Base-by-base conservation (phyloP, 2,797 vertebrate species). In the Sebastes matsubarae region DNA sequence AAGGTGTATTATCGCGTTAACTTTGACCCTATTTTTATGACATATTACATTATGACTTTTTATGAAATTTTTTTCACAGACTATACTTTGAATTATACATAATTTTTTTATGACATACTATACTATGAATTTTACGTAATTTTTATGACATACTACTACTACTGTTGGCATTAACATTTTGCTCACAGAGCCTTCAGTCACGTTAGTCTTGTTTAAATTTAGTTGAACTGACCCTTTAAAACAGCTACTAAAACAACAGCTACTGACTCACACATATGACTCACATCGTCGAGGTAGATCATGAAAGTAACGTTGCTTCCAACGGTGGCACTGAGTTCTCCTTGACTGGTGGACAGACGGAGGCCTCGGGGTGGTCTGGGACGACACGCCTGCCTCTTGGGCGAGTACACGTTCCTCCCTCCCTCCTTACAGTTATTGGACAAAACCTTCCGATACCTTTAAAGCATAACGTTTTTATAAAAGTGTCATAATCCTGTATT, bases 391-490 rank as follows among this genome's bases (percentile, higher is more conserved):
- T 98, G 97, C 78, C 95, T 94, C 89, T 94, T 97, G 84, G 98
- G 97, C 0, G 95, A 97, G 84, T 96, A 98, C 75, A 96, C 94
- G 5, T 97, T 97, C 81, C 90, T 90, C 75, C 97, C 93, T 10
- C 91, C 95, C 20, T 97, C 97, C 9, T 97, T 97, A 92, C 98
- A 99, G 91, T 99, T 98, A 92, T 99, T 99, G 76, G 97, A 97
- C 72, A 99, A 95, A 68, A 99, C 98, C 87, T 97, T 97, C 5
- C 98, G 96, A 89, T 99, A 99, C 87, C 98, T 99, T 80, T 55
- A 2, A 61, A 32, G n/a, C 18, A 75, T 12, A 58, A 77, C 20
- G 38, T 66, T 10, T 3, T n/a, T 61, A 25, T 72, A 42, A 30
- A 81, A 73, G 73, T 13, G 3, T 73, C 22, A 12, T 6, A 32